These are phyloP conservation scores for Hydraecia micacea DNA, from an alignment of 2,888 invertebrate genomes.

Conservation along the genomic window DNA sequence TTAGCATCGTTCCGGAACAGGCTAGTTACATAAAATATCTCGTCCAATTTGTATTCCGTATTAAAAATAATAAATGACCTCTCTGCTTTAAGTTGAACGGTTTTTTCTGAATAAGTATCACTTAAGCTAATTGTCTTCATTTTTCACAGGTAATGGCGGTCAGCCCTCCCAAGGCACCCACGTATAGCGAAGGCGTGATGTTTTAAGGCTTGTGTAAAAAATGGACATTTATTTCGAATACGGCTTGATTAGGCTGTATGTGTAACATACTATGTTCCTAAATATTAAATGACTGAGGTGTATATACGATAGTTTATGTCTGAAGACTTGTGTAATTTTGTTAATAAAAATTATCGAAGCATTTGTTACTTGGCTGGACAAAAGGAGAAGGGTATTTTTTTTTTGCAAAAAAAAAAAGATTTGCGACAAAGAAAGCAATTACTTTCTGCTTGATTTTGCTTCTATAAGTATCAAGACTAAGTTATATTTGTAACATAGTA, in stretches of 20 bases:
- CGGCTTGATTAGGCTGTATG: slow-evolving; percentile 45
- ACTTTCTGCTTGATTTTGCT: not conserved
- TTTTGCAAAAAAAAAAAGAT: not conserved
- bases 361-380: slow-evolving; percentile 19
- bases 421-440: too few relatives aligned
- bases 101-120: slow-evolving; percentile 65
- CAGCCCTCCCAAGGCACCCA: slow-evolving; percentile 85
- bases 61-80: slow-evolving; percentile 69
- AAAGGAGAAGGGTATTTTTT: not conserved
- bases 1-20: slow-evolving; percentile 43
- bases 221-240: slow-evolving; percentile 47
- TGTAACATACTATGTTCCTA: slow-evolving; percentile 76
- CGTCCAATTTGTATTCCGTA: slow-evolving; percentile 64
- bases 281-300: slow-evolving; percentile 73
- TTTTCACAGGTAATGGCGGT: slow-evolving; percentile 83
- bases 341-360: slow-evolving; percentile 27
- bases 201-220: slow-evolving; percentile 68
- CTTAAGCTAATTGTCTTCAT: slow-evolving; percentile 69
- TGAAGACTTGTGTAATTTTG: slow-evolving; percentile 55
- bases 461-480: not conserved
- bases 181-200: slow-evolving; percentile 75
- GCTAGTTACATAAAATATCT: slow-evolving; percentile 62
- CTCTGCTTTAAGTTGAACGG: slow-evolving; percentile 59
- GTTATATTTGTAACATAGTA: not conserved
- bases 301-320: slow-evolving; percentile 70